These are phyloP conservation scores for Gymnopithys bicolor DNA, from an alignment of 2,797 vertebrate genomes.

Conservation along the genomic window DNA sequence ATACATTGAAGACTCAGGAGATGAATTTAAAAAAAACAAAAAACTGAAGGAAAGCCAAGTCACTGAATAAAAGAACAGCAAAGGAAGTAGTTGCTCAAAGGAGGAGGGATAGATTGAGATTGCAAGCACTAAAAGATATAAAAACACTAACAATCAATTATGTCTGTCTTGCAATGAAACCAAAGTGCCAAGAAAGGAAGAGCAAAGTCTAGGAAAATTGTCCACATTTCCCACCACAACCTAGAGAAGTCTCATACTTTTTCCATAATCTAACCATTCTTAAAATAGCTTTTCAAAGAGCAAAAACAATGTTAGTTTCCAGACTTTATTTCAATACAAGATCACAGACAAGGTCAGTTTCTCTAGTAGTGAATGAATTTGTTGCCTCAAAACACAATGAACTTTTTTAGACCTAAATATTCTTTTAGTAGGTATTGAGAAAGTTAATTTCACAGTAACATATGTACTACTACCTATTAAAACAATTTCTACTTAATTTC, in stretches of 20 bases:
- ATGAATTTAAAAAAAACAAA: neutral
- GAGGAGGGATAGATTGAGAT: neutral
- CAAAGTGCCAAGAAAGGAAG: neutral
- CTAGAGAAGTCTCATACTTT: neutral
- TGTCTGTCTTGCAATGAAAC: neutral
- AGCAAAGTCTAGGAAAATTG: neutral
- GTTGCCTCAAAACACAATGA: neutral
- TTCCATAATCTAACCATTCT: neutral
- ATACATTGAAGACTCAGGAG: neutral
- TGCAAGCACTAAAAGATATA: neutral
- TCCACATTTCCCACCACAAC: neutral
- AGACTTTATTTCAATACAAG: neutral
- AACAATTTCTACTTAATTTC: neutral
- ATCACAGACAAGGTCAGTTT: neutral
- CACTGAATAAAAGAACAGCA: neutral
- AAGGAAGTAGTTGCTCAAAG: neutral
- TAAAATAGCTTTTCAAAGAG: neutral
- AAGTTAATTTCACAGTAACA: neutral
- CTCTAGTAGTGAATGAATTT: neutral
- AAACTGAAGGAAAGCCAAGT: neutral
- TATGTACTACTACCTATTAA: neutral
- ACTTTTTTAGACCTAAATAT: neutral
- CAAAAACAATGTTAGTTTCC: neutral
- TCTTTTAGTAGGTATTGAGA: neutral
- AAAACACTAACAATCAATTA: neutral